These are phyloP conservation scores for Gastracanthus pulcherrimus DNA, from an alignment of 2,888 invertebrate species.

Conservation along the genomic window DNA sequence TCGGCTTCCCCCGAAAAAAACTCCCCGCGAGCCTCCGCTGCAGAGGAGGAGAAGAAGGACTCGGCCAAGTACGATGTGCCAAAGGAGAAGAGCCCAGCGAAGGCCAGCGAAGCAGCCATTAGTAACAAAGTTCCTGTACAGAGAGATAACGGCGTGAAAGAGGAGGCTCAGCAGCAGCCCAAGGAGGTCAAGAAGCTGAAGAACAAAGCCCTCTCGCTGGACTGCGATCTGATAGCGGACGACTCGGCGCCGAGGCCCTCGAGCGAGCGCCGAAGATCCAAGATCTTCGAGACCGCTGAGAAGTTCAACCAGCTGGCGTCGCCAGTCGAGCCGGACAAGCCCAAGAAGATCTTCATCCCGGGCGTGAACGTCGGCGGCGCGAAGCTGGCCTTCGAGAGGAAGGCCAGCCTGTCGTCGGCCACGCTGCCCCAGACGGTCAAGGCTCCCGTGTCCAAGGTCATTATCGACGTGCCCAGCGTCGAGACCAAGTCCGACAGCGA, in stretches of 20 bases:
- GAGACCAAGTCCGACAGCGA: constrained; percentile 72
- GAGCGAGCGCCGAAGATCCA: constrained; percentile 82
- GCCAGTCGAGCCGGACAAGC: constrained; percentile 79
- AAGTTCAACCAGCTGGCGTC: constrained; percentile 81
- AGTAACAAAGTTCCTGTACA: constrained; percentile 57
- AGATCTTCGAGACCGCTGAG: constrained; percentile 85
- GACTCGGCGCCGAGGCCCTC: constrained; percentile 77
- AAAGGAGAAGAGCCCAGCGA: constrained; percentile 58
- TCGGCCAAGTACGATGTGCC: constrained; percentile 57
- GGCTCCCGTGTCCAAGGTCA: constrained; percentile 69
- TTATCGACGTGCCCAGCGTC: constrained; percentile 67
- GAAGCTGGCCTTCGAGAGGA: constrained; percentile 91
- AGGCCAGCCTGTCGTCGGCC: constrained; percentile 82
- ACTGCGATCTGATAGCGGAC: constrained; percentile 63
- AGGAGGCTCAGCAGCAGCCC: constrained; percentile 44
- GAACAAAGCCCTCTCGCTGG: constrained; percentile 67
- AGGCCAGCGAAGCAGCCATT: constrained; percentile 56
- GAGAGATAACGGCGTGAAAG: constrained; percentile 45
- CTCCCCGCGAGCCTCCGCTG: not conserved
- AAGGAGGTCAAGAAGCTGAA: constrained; percentile 64
- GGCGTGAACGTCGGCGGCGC: constrained; percentile 91
- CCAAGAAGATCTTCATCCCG: constrained; percentile 90
- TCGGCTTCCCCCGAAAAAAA: constrained; percentile 12
- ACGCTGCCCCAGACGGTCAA: constrained; percentile 47
- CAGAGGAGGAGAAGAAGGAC: constrained; percentile 54